Evolutionary conservation across 1,140 invertebrate species (phyloP), one percentile per base, ranked within the genome.

Genomic region (Drosophila kanapiae): DNA sequence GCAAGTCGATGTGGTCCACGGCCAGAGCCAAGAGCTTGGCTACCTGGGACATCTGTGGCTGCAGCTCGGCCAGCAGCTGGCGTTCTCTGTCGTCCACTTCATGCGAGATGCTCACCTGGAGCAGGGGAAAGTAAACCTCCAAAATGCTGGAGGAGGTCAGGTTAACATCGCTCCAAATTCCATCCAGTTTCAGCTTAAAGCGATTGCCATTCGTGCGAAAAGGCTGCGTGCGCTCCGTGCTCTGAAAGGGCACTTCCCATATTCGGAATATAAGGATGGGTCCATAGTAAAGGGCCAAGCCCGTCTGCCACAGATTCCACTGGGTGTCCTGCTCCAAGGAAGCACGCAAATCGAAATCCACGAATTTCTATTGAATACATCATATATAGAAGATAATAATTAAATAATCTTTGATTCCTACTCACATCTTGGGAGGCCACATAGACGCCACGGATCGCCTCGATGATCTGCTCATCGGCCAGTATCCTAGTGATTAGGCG

Each of bases 271-370:
- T 93, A 0, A 96, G 95, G 1, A 97, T 95, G 37, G 96, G 95
- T 0, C 97, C 95, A 85, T 98, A 97, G 45, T 96, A 95, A 3
- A 99, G 94, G 81, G 98, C 97, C 70, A 99, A 94, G 0, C 99
- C 99, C 1, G 97, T 98, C 93, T 99, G 98, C 99, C 99, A 99
- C 5, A 99, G 95, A 60, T 97, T 95, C 98, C 98, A 99, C 86
- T 98, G 80, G 0, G 90, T 91, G 13, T 92, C 85, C 60, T 87
- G 81, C 65, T 92, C 91, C 56, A 92, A 42, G 14, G 82, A 91
- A 8, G 68, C 57, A 4, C 90, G 83, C 51, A 92, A 69, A 70
- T 92, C 90, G 60, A 91, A 92, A 23, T 92, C 90, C 42, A 86
- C 40, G 40, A 69, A 88, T 78, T 91, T 91, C 91, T 92, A 23